These are phyloP conservation scores for Hypsopygia costalis DNA, from an alignment of 2,888 invertebrate genomes.

Conservation along the genomic window DNA sequence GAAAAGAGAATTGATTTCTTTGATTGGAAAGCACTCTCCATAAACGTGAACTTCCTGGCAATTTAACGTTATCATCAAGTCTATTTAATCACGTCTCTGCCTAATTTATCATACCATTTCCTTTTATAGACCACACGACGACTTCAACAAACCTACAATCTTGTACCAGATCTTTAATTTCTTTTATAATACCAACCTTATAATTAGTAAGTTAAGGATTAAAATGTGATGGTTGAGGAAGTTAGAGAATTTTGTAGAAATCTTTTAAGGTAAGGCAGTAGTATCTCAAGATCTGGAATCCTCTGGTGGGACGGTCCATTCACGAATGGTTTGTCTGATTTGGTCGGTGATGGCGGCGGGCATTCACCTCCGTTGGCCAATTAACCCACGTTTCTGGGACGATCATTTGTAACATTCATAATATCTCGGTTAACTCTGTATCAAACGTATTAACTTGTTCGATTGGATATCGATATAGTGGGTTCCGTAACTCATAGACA, in stretches of 20 bases:
- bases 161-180: background rate
- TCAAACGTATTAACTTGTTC: background rate
- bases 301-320: conserved; percentile 55
- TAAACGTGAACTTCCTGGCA: background rate
- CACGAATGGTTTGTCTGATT: conserved; percentile 51
- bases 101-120: conserved; percentile 26
- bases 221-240: too few relatives aligned
- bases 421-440: background rate
- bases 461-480: background rate
- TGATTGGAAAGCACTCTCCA: background rate
- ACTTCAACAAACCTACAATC: conserved; percentile 8
- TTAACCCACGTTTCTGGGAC: conserved; percentile 40
- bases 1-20: background rate
- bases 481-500: too few relatives aligned
- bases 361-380: conserved; percentile 57
- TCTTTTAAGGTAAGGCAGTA: conserved; percentile 8
- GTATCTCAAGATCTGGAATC: conserved; percentile 37
- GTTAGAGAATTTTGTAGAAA: background rate
- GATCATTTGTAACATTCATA: conserved; percentile 28
- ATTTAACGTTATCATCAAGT: background rate
- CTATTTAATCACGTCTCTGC: conserved; percentile 29
- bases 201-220: too few relatives aligned
- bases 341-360: conserved; percentile 26
- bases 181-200: too few relatives aligned
- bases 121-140: conserved; percentile 27